Base-by-base conservation (phyloP, 2,797 vertebrate genomes). In the Sphaeramia orbicularis region DNA sequence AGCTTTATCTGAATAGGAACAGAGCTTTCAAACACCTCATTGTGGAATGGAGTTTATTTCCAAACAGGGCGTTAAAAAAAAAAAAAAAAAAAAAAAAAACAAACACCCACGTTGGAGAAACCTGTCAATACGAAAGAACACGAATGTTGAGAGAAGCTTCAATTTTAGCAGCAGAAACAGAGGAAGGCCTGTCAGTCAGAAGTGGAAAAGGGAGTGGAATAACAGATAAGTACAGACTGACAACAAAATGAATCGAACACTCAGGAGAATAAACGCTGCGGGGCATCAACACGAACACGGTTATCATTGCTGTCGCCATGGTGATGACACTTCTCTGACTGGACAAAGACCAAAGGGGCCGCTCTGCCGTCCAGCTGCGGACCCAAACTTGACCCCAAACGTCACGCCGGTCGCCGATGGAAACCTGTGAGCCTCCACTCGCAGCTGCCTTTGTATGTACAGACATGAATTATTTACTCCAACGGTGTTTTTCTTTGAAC, bases 401-500 rank as follows among this genome's bases (percentile, higher is more conserved):
- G 38, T 52, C 6, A 1, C 12, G 16, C 27, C 41, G 49, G 42
- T 58, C 43, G 44, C 16, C 16, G 12, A 72, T 3, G 13, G 5
- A 43, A 15, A 40, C 41, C 45, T 21, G 2, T 1, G 32, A 13
- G 48, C 36, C 38, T 52, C 10, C 53, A 43, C 8, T 35, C 37
- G 13, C 32, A 51, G 36, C 19, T 19, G 19, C 7, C 32, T 7
- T 42, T 47, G 56, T 60, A 53, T 30, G 57, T 27, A 48, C 10
- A 10, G 12, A 6, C 18, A 58, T 78, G 76, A 71, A 73, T 69
- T 44, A 72, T 80, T 69, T 11, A 77, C 27, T 12, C 18, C 5
- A 71, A 19, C 13, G 21, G 10, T 10, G 8, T 21, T 63, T 14
- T 12, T 27, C 50, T 65, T 45, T 70, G n/a, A 64, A 69, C 53